Evolutionary conservation across 2,888 invertebrate genomes (phyloP).

Genomic region (Phasia obesa): DNA sequence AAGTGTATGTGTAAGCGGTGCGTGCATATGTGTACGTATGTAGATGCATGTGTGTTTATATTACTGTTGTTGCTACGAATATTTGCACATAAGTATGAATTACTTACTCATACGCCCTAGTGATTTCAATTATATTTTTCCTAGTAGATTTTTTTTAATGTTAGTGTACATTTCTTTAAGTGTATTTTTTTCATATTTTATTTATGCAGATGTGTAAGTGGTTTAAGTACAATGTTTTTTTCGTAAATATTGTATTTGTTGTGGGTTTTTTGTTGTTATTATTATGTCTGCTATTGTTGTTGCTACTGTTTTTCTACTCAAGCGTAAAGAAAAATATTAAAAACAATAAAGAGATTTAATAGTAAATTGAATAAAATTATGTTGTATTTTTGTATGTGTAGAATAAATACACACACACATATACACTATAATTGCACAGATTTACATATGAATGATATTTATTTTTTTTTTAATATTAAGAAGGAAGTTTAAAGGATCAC

Average conservation of each 20-base stretch:
- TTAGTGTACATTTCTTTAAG: neutral
- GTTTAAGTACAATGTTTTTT: conserved; percentile 40
- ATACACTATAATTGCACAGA: neutral
- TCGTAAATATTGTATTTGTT: conserved; percentile 22
- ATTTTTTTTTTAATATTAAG: conserved; percentile 8
- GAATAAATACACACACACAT: neutral
- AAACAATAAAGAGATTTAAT: conserved; percentile 65
- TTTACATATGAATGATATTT: conserved; percentile 45
- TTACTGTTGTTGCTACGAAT: no score
- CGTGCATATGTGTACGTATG: no score
- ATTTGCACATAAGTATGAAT: conserved; percentile 59
- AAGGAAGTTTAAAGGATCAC: conserved; percentile 24
- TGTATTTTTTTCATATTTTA: neutral
- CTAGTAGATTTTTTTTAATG: conserved; percentile 32
- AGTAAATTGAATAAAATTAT: conserved; percentile 64
- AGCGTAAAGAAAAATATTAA: conserved; percentile 60
- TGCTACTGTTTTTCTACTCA: conserved; percentile 41
- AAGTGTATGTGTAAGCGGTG: no score
- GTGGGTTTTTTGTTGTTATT: conserved; percentile 37
- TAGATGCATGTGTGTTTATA: no score
- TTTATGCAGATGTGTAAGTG: conserved; percentile 32
- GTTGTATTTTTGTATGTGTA: neutral
- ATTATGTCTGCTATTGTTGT: conserved; percentile 22
- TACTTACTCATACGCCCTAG: conserved; percentile 65
- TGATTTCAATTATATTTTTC: conserved; percentile 60